Conservation (phyloP, 1,140 invertebrate species). For the Heliconius hermathena region DNA sequence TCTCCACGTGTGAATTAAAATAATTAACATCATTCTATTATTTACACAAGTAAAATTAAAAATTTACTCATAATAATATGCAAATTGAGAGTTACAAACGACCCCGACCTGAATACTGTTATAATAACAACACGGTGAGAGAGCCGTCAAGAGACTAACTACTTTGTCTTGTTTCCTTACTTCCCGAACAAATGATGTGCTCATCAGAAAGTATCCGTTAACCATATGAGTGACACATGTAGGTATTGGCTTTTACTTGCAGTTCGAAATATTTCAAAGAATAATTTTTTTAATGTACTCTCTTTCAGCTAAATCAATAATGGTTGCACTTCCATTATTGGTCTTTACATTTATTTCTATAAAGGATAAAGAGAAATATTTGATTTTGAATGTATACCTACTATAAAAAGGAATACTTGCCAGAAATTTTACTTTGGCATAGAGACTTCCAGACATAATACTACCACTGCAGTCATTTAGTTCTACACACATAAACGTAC, state of each 20-base stretch:
- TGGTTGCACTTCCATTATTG: not conserved
- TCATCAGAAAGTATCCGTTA: conserved; percentile 43
- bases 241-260: conserved; percentile 22
- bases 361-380: not conserved
- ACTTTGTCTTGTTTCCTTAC: conserved; percentile 36
- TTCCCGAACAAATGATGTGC: conserved; percentile 36
- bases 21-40: not conserved
- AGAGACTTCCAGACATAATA: conserved; percentile 2
- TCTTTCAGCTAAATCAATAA: not conserved
- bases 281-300: not conserved
- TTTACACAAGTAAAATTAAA: not conserved
- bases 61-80: not conserved
- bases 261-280: conserved; percentile 19
- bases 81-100: not conserved
- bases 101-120: conserved; percentile 26
- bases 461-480: conserved; percentile 7
- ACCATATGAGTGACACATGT: conserved; percentile 37
- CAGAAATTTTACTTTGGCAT: not conserved
- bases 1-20: too few relatives aligned
- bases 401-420: not conserved
- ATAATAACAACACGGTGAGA: conserved; percentile 27
- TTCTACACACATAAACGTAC: not conserved
- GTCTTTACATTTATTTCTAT: not conserved
- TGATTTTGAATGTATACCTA: not conserved
- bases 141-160: conserved; percentile 27